Base-by-base conservation (phyloP, 1,140 invertebrate species). In the Solen grandis region DNA sequence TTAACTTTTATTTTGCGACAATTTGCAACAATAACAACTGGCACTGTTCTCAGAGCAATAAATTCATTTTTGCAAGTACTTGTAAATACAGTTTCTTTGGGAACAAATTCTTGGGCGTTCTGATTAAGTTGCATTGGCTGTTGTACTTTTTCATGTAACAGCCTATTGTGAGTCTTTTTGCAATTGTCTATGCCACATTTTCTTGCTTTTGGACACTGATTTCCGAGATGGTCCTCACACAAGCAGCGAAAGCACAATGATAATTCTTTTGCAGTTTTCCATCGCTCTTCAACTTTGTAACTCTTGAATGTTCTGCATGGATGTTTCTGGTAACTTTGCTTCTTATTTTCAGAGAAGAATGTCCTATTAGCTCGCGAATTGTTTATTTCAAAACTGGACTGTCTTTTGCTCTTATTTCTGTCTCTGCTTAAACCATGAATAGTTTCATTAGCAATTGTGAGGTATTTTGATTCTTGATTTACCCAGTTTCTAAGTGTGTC, bases 151-250 rank as follows among this genome's bases (percentile, higher is more conserved):
- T 33, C 33, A 25, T 72, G 69, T 5, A 72, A 38, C 25, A 72
- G 35, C 19, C 29, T 41, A 46, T 74, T 14, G 46, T 62, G 72
- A 13, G 33, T 38, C 50, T 74, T 63, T 14, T n/a, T n/a, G 22
- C 72, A 74, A 27, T 25, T 36, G 33, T 62, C 27, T 29, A 74
- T 62, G n/a, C 41, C 59, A 63, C 72, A 74, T 60, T 1, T 50
- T 33, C 36, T 38, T 16, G 35, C 22, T 2, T 50, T 60, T 16
- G 22, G 16, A 35, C 52, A 57, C n/a, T 68, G 38, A 14, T 41
- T 22, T 41, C 38, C 65, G 8, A 2, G 22, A 25, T 68, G 65
- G 19, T 50, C 41, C 25, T 19, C 22, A 10, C 35, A n/a, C 22
- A 50, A 29, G 52, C 65, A 68, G 4, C 62, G 33, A 38, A 50